Conservation (phyloP, 2,888 invertebrate genomes). For the Argyresthia goedartella region DNA sequence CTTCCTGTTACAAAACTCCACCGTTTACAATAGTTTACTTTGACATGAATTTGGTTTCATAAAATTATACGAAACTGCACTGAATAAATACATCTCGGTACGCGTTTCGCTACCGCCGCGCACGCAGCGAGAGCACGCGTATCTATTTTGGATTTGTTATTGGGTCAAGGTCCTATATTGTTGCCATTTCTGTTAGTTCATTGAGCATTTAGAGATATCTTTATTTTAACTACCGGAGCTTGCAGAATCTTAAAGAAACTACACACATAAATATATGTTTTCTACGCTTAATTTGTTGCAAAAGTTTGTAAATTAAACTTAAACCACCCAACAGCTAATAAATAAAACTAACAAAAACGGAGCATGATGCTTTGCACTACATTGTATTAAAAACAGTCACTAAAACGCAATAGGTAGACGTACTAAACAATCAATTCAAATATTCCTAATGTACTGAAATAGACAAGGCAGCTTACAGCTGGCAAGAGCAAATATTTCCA, state of each 20-base stretch:
- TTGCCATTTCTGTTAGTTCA: constrained; percentile 15
- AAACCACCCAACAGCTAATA: no score
- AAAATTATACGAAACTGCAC: not conserved
- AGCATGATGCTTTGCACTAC: no score
- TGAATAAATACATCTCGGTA: not conserved
- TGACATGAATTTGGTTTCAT: no score
- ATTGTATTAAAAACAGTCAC: not conserved
- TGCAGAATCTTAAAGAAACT: no score
- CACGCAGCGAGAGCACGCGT: constrained; percentile 51
- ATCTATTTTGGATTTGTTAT: constrained; percentile 61
- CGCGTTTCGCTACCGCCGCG: constrained; percentile 28
- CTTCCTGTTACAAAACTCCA: no score
- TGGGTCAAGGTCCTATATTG: constrained; percentile 44
- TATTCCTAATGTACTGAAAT: no score
- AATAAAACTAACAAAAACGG: no score
- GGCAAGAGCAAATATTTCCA: constrained; percentile 37
- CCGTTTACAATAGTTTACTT: no score
- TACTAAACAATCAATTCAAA: constrained; percentile 26
- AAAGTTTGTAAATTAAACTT: no score
- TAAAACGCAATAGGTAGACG: not conserved
- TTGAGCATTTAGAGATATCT: not conserved
- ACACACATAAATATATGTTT: no score
- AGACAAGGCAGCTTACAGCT: constrained; percentile 36
- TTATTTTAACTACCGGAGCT: not conserved
- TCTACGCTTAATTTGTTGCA: no score